These are phyloP conservation scores for Thera obeliscata DNA, from an alignment of 2,888 invertebrate species.

Conservation along the genomic window DNA sequence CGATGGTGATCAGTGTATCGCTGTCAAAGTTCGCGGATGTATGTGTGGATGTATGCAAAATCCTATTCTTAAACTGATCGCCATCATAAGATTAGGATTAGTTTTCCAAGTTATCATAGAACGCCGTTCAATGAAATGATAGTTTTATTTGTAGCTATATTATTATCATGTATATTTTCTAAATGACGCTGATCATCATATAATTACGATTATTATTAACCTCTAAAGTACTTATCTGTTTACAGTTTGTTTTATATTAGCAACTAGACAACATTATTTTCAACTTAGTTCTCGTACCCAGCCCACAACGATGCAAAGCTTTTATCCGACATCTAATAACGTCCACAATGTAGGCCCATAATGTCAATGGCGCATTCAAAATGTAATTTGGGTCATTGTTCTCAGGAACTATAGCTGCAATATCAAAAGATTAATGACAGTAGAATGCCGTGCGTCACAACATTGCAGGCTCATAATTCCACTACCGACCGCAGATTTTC, in stretches of 20 bases:
- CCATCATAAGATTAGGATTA: too few species aligned
- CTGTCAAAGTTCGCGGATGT: too few species aligned
- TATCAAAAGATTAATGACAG: constrained; percentile 53
- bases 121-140: too few species aligned
- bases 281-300: not conserved
- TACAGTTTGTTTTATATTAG: not conserved
- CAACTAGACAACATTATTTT: not conserved
- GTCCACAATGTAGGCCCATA: constrained; percentile 23
- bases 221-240: not conserved
- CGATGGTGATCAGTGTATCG: too few species aligned
- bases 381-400: constrained; percentile 52
- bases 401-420: constrained; percentile 36
- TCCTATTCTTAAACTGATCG: too few species aligned
- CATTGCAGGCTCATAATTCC: constrained; percentile 35
- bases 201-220: too few species aligned
- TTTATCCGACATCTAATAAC: constrained; percentile 16
- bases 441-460: constrained; percentile 39
- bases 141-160: too few species aligned
- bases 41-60: too few species aligned
- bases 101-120: too few species aligned
- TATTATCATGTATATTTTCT: too few species aligned
- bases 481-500: constrained; percentile 15
- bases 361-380: constrained; percentile 49
- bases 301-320: not conserved
- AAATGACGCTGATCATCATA: too few species aligned